phyloP scores from a whole-genome alignment of 2,113 vertebrate species.

The Salvelinus namaycush region DNA sequence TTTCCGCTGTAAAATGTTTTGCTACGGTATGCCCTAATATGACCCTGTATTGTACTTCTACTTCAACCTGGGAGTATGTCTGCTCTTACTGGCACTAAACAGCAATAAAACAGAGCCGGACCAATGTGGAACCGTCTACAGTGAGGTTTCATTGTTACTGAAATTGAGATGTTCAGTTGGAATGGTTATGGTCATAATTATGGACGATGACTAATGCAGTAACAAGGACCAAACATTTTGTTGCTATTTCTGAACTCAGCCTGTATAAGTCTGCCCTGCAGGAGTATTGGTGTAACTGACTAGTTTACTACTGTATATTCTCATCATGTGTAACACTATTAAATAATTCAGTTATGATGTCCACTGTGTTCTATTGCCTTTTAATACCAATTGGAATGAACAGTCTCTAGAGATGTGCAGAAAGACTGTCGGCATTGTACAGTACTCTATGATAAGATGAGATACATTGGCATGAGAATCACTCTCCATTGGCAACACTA shows the following conservation, averaged over 20 bases:
- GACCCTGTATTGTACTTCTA: not conserved
- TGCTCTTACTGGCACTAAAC: not conserved
- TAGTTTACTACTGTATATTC: not conserved
- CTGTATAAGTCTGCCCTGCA: not conserved
- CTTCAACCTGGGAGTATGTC: not conserved
- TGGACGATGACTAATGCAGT: not conserved
- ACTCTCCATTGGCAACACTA: not conserved
- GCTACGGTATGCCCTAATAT: no score
- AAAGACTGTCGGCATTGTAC: not conserved
- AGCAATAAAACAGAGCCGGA: not conserved
- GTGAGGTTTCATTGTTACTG: not conserved
- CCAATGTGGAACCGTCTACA: not conserved
- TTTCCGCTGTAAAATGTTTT: no score
- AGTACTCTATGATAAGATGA: not conserved
- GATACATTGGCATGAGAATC: not conserved
- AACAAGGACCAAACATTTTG: slow-evolving; percentile 44
- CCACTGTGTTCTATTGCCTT: not conserved
- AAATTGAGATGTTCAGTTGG: not conserved
- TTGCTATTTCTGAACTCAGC: slow-evolving; percentile 12
- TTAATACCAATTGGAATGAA: not conserved
- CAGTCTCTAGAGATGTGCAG: not conserved
- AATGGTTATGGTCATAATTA: not conserved
- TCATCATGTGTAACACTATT: not conserved
- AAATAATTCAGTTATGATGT: not conserved
- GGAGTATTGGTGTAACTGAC: not conserved